These are phyloP conservation scores for Amia ocellicauda DNA, from an alignment of 2,113 vertebrate species.

Conservation along the genomic window DNA sequence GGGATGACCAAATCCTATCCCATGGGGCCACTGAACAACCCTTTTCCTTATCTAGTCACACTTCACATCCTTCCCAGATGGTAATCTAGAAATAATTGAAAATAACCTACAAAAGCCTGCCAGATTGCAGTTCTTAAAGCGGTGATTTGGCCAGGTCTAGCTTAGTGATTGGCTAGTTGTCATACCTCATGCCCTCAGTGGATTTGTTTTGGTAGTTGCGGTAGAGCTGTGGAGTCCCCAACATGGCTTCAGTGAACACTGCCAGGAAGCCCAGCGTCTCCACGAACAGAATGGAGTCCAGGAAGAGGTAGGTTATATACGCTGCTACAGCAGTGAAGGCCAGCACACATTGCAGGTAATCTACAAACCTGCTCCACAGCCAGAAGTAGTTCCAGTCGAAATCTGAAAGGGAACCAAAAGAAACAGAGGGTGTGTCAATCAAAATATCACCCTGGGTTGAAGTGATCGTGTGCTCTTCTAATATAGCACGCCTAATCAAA, in stretches of 20 bases:
- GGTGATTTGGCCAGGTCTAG: not conserved
- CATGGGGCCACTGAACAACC: too few species aligned
- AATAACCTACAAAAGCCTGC: too few species aligned
- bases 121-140: too few species aligned
- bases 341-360: slow-evolving; percentile 90
- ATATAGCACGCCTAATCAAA: too few species aligned
- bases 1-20: too few species aligned
- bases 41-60: too few species aligned
- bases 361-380: slow-evolving; percentile 88
- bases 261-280: slow-evolving; percentile 90
- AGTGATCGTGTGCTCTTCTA: too few species aligned
- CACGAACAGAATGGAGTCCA: slow-evolving; percentile 85
- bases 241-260: slow-evolving; percentile 89
- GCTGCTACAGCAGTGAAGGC: slow-evolving; percentile 80
- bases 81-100: too few species aligned
- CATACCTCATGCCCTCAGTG: slow-evolving; percentile 95
- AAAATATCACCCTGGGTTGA: not conserved
- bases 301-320: slow-evolving; percentile 88
- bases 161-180: not conserved
- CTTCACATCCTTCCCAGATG: too few species aligned
- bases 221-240: slow-evolving; percentile 89
- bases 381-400: slow-evolving; percentile 91
- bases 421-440: slow-evolving; percentile 9
- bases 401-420: slow-evolving; percentile 70
- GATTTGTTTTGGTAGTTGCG: slow-evolving; percentile 89